Base-by-base conservation (phyloP, 2,113 vertebrate species). In the Brachypodius melanocephalos region DNA sequence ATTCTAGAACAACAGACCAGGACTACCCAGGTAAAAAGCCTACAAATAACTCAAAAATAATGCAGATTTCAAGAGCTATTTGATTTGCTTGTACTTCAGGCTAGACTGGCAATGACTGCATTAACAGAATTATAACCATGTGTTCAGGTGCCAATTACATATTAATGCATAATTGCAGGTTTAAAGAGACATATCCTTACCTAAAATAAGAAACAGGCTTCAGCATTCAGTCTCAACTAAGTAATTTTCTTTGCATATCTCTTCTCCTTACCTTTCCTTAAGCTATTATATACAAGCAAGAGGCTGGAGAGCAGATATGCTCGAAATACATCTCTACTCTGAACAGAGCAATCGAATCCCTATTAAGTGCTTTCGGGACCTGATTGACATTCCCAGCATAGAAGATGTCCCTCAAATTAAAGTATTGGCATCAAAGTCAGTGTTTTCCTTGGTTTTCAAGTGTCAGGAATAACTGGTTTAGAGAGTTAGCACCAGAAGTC, bases 51-150 rank as follows among this genome's bases (percentile, higher is more conserved):
- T 74, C 76, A 81, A 46, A 88, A 92, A 63, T 49, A 72, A 89
- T 9, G 6, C 59, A 58, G 26, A 86, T 80, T 77, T 83, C 80
- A 91, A 72, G 42, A 92, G 62, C 54, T 85, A 82, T 65, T 93
- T 63, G 32, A 90, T 93, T 92, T 84, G n/a, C 57, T 86, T 81
- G 48, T 78, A 89, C 65, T 89, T 91, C 66, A 82, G 57, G 77
- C 80, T 87, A 92, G 73, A 89, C 52, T 87, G 58, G 54, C 57
- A 85, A 81, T 29, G 28, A 91, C 3, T 77, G 55, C 36, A 78
- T 88, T 92, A 92, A 76, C 31, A 75, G 65, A 87, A 71, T 40
- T 11, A 49, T 57, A 92, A 83, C 61, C 88, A 80, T 28, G 73
- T 6, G 6, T 89, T 75, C 73, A 82, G 69, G 34, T 91, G 69